A percentile compares a stretch with the other conserved stretches of the same genome.
These are phyloP conservation scores for Diacarnus erythraeanus DNA, from an alignment of 37 sponge, comb jelly and placozoan species.

Conservation along the genomic window DNA sequence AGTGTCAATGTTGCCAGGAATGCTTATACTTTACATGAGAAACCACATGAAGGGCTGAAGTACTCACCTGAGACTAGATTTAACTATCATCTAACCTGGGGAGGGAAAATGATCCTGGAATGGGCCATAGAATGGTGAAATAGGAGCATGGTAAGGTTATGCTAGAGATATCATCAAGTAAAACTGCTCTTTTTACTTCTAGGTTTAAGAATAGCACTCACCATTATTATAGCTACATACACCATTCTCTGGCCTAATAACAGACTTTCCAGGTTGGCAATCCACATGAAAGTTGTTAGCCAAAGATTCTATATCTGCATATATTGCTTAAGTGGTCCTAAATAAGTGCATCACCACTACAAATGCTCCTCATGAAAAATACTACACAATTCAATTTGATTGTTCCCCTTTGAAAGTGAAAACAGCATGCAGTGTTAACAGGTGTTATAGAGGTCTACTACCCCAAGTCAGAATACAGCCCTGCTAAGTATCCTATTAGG, in stretches of 20 bases:
- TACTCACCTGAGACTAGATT: no score
- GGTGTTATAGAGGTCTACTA: not conserved
- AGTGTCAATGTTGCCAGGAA: no score
- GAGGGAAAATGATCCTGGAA: not conserved
- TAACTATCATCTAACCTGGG: no score
- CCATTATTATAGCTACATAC: not conserved
- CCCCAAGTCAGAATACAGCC: no score
- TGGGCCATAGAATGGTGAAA: not conserved
- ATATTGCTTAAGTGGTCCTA: not conserved
- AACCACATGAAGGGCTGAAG: no score
- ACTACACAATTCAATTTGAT: not conserved
- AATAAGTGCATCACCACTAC: not conserved
- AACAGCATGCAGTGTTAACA: constrained; percentile 9
- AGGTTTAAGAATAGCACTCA: not conserved
- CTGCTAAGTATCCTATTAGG: no score
- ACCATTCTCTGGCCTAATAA: not conserved
- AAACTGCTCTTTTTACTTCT: not conserved
- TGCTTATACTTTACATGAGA: no score
- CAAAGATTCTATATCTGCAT: not conserved
- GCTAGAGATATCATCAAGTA: not conserved
- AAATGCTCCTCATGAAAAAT: not conserved
- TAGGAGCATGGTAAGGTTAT: not conserved
- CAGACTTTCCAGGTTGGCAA: not conserved
- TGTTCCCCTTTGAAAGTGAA: not conserved
- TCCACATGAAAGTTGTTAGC: not conserved